Evolutionary conservation across 1,140 invertebrate species (phyloP).

Genomic region (Bombus pyrosoma): DNA sequence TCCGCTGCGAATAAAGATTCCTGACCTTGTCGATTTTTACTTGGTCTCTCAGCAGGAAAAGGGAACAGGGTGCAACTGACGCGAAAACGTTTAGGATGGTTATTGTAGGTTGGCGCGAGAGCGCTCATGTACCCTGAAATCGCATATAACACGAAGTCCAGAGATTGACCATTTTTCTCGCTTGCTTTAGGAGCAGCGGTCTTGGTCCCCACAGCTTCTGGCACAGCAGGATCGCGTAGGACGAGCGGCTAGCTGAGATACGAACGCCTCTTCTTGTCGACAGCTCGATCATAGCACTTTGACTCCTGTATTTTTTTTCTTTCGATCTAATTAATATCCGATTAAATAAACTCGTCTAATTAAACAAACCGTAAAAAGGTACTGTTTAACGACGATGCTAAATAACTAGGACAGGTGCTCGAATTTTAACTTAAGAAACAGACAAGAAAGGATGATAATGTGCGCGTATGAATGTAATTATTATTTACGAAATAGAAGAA

Average conservation of each 20-base stretch:
- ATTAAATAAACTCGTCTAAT: no score
- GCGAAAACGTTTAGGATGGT: slow-evolving; percentile 8
- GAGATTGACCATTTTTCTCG: slow-evolving; percentile 67
- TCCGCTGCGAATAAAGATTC: no score
- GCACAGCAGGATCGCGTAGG: slow-evolving; percentile 49
- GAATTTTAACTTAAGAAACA: no score
- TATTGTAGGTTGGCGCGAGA: slow-evolving; percentile 60
- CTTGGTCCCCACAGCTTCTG: neutral
- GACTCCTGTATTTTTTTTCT: neutral
- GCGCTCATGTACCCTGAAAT: slow-evolving; percentile 77
- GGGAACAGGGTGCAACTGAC: neutral
- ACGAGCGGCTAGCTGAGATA: slow-evolving; percentile 5
- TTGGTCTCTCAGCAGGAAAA: slow-evolving; percentile 19
- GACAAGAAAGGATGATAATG: no score
- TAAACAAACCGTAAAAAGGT: neutral
- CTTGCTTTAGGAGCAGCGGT: slow-evolving; percentile 62
- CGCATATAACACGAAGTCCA: slow-evolving; percentile 65
- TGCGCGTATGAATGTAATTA: neutral
- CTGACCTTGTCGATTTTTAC: slow-evolving; percentile 20
- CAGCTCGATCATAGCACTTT: slow-evolving; percentile 33
- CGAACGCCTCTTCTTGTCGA: slow-evolving; percentile 13
- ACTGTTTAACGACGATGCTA: no score
- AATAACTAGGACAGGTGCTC: no score
- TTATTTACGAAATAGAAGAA: neutral
- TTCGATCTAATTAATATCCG: no score